Percentiles rank a stretch among this genome's conserved stretches.
Conservation (phyloP, 2,797 vertebrate genomes). For the Onychomys leucogaster region DNA sequence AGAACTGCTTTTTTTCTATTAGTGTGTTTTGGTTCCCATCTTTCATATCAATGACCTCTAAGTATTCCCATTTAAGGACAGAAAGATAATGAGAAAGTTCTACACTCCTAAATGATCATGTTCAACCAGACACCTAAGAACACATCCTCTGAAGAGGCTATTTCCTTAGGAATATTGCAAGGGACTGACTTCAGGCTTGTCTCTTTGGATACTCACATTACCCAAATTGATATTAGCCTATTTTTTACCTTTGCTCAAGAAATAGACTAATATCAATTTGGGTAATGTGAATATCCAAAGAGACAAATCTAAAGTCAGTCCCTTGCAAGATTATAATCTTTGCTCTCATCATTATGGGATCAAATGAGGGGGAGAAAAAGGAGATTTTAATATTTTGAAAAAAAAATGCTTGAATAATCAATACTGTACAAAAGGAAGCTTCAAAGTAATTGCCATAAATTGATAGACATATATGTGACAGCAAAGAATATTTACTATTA, state of each 20-base stretch:
- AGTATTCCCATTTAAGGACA: not conserved
- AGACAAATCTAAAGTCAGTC: not conserved
- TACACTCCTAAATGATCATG: not conserved
- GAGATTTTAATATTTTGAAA: not conserved
- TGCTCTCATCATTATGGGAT: not conserved
- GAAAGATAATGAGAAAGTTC: not conserved
- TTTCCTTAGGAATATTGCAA: not conserved
- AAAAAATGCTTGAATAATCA: not conserved
- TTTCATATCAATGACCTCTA: not conserved
- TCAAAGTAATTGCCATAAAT: not conserved
- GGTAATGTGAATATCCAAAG: not conserved
- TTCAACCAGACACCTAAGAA: not conserved
- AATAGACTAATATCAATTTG: not conserved
- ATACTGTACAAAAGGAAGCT: not conserved
- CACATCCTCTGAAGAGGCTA: not conserved
- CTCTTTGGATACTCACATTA: slow-evolving; percentile 2
- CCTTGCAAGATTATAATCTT: not conserved
- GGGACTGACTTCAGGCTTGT: not conserved
- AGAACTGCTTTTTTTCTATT: not conserved
- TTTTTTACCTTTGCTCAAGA: not conserved
- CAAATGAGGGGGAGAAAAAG: not conserved
- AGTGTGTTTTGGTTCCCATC: not conserved
- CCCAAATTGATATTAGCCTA: not conserved
- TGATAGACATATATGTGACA: not conserved
- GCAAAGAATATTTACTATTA: not conserved